Conservation (phyloP, 2,888 invertebrate species). For the Hybos culiciformis region DNA sequence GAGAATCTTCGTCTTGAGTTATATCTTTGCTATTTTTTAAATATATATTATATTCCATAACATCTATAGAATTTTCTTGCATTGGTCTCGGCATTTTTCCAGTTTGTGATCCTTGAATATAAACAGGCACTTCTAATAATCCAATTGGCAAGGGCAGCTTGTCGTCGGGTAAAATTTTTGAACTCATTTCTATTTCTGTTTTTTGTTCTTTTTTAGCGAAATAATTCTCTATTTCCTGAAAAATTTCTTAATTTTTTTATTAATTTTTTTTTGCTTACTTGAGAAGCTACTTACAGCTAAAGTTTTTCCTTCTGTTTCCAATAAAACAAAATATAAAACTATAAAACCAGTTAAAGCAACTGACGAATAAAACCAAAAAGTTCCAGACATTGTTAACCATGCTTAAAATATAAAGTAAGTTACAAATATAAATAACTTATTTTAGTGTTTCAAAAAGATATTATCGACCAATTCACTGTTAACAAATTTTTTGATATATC, state of each 20-base stretch:
- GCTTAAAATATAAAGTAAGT: too few species aligned
- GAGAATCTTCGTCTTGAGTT: too few species aligned
- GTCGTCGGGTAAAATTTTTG: background rate
- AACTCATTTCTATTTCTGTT: background rate
- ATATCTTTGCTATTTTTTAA: too few species aligned
- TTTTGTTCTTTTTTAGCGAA: background rate
- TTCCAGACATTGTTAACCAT: constrained; percentile 50
- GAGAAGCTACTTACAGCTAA: constrained; percentile 31
- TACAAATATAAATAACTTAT: too few species aligned
- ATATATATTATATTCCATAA: too few species aligned
- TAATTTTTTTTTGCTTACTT: too few species aligned
- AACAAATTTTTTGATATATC: too few species aligned
- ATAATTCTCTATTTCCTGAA: background rate
- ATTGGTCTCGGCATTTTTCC: too few species aligned
- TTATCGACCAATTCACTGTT: too few species aligned
- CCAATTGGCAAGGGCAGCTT: background rate
- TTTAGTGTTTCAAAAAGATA: too few species aligned
- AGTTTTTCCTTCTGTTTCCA: constrained; percentile 71
- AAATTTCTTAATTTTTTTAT: too few species aligned
- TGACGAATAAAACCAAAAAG: constrained; percentile 54
- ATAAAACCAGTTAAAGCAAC: constrained; percentile 50
- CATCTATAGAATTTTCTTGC: too few species aligned
- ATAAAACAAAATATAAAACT: constrained; percentile 52
- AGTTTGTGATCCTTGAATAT: background rate
- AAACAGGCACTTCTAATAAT: background rate